phyloP scores from a whole-genome alignment of 2,113 vertebrate species.

The Hirundichthys speculiger region DNA sequence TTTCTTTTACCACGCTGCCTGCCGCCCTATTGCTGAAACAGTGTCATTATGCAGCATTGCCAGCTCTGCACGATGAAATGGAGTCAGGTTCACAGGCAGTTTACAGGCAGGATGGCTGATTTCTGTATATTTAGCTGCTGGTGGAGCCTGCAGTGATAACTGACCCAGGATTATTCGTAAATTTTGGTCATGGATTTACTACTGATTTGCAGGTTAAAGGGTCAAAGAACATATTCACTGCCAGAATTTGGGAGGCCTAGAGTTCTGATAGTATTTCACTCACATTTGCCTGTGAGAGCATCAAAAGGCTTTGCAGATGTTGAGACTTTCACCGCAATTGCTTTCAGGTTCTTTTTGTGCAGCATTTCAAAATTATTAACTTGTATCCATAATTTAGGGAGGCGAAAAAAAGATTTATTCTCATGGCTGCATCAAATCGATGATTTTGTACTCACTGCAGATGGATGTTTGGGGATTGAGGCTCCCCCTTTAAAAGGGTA shows the following conservation, averaged over 20 bases:
- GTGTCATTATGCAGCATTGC: constrained; percentile 50
- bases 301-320: background rate
- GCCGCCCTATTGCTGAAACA: constrained; percentile 28
- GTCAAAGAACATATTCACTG: constrained; percentile 18
- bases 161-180: constrained; percentile 30
- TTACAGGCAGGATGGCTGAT: constrained; percentile 56
- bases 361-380: background rate
- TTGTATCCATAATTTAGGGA: background rate
- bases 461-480: background rate
- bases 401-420: background rate
- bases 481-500: constrained; percentile 32
- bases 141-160: constrained; percentile 35
- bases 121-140: constrained; percentile 73
- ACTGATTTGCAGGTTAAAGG: constrained; percentile 50
- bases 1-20: constrained; percentile 26
- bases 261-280: constrained; percentile 33
- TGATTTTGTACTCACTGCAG: background rate
- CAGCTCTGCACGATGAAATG: constrained; percentile 50
- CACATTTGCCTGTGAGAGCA: background rate
- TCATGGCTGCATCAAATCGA: constrained; percentile 4
- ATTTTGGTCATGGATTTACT: constrained; percentile 33
- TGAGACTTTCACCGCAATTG: background rate
- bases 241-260: constrained; percentile 10
- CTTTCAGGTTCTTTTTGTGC: no score
- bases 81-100: constrained; percentile 41